Base-by-base conservation (phyloP, 2,113 vertebrate species). In the Salvelinus alpinus region DNA sequence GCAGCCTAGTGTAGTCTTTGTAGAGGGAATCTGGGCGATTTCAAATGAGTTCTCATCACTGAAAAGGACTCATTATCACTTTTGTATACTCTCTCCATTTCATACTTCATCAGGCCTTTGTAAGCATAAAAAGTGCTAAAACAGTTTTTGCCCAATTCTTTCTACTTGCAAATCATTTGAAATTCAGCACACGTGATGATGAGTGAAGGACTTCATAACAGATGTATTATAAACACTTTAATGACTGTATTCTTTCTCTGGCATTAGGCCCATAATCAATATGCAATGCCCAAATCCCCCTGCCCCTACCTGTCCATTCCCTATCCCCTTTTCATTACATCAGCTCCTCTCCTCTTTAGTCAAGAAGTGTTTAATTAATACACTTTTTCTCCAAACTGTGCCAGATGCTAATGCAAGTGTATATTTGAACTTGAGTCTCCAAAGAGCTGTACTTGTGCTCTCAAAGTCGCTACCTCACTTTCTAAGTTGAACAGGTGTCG, bases 61-160 rank as follows among this genome's bases (percentile, higher is more conserved):
- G 84, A 85, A 88, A 87, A 78, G 79, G 77, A 82, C 86, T 92
- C 85, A 89, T 91, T 89, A 90, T 87, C 85, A 89, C 89, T 74
- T 86, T 84, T 89, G 82, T 86, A 79, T 77, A 85, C 88, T 86
- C 79, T 83, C 84, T 85, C 83, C 78, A 66, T 86, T 90, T 81
- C 84, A 83, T 90, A 87, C 74, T 85, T 88, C 84, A 76, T 80
- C 85, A 76, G 81, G 86, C 90, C 78, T 89, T 90, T 89, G 86
- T 91, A 92, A 91, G 91, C 89, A 90, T 79, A 91, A 88, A 90
- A 84, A 85, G 83, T 88, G 85, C 84, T 73, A 83, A 85, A 87
- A 84, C 82, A 1, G 77, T 78, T 78, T 83, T 83, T 86, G 80
- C 78, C 76, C n/a, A 51, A 71, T 83, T 86, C 74, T 82, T 78